A percentile compares a stretch with the other conserved stretches of the same genome.
Conservation (phyloP, 2,113 vertebrate genomes). For the Scophthalmus maximus region DNA sequence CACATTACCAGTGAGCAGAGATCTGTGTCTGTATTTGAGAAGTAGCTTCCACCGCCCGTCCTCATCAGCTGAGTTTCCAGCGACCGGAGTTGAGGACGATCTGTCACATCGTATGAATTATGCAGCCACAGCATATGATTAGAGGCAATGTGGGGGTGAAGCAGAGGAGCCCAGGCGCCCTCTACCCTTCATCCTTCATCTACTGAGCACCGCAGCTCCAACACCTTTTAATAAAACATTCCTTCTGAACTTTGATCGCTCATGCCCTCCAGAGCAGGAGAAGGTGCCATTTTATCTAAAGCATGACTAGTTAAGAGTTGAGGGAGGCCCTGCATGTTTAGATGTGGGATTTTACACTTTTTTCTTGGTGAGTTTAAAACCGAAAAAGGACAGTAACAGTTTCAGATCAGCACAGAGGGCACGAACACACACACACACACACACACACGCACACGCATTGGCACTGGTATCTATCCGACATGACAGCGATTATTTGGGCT, state of each 20-base stretch:
- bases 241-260: conserved; percentile 75
- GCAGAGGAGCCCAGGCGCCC: conserved; percentile 50
- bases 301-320: not conserved
- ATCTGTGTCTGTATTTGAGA: conserved; percentile 44
- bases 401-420: not conserved
- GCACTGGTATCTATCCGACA: conserved; percentile 46
- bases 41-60: conserved; percentile 30
- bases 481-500: conserved; percentile 55
- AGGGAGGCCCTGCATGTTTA: not conserved
- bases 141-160: conserved; percentile 58
- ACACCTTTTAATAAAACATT: conserved; percentile 83
- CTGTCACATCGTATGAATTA: conserved; percentile 78
- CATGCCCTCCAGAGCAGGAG: conserved; percentile 31
- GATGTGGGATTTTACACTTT: conserved; percentile 9
- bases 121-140: conserved; percentile 66
- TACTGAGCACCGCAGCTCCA: conserved; percentile 64
- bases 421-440: not conserved
- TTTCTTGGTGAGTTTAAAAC: not conserved
- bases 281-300: conserved; percentile 29
- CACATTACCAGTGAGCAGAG: conserved; percentile 12
- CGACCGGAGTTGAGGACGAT: conserved; percentile 48
- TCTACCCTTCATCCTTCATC: conserved; percentile 69
- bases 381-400: conserved; percentile 4
- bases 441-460: conserved; percentile 1
- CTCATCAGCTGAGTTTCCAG: conserved; percentile 45